Conservation (phyloP, 1,140 invertebrate genomes). For the Panonychus citri region DNA sequence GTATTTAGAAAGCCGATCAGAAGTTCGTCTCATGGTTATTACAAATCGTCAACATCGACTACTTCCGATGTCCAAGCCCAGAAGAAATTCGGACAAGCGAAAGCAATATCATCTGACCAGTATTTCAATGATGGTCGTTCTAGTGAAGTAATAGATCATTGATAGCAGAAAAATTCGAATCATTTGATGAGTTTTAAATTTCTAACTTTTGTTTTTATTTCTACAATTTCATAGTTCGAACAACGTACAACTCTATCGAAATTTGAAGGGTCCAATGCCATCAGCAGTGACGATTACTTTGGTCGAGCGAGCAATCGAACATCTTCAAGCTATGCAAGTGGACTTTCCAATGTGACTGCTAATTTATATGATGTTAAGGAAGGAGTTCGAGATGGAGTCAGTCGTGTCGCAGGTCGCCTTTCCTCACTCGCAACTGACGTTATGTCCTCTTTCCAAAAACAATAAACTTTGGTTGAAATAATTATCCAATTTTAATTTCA, state of each 20-base stretch:
- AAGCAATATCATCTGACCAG: constrained; percentile 91
- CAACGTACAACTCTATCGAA: constrained; percentile 37
- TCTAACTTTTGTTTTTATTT: no score
- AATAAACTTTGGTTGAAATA: no score
- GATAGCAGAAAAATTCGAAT: neutral
- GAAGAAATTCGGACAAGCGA: constrained; percentile 85
- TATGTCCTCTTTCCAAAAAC: neutral
- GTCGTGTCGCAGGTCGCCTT: constrained; percentile 78
- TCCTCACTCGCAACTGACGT: constrained; percentile 81
- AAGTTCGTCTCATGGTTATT: neutral
- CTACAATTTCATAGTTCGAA: constrained; percentile 29
- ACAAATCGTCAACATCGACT: no score
- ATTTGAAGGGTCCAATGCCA: constrained; percentile 72
- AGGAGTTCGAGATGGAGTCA: constrained; percentile 81
- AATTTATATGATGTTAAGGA: constrained; percentile 88
- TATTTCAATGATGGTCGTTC: constrained; percentile 55
- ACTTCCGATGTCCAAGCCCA: constrained; percentile 32
- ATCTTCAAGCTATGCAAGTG: neutral
- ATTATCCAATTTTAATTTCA: no score
- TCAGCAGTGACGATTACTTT: constrained; percentile 93
- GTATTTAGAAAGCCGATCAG: neutral
- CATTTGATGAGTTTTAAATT: no score
- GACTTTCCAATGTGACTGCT: constrained; percentile 1
- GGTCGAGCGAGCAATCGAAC: constrained; percentile 25
- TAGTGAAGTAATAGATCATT: constrained; percentile 29